These are phyloP conservation scores for Clinocottus analis DNA, from an alignment of 2,113 vertebrate genomes.

Conservation along the genomic window DNA sequence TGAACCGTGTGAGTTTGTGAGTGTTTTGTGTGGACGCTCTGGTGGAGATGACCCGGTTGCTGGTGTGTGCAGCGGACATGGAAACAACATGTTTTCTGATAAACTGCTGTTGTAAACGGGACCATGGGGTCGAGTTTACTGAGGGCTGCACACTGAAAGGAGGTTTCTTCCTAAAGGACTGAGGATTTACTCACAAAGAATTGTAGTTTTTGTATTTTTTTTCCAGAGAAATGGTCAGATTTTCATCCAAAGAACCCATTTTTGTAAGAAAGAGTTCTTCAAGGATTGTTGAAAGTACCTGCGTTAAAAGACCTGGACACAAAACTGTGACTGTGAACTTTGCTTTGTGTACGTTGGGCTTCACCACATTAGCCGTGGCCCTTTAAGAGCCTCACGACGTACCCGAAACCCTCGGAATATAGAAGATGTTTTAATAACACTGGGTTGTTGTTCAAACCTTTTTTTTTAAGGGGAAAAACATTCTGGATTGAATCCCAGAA, in stretches of 20 bases:
- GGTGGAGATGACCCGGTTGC: conserved; percentile 35
- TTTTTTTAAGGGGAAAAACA: background rate
- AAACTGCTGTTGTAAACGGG: conserved; percentile 25
- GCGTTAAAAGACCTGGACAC: background rate
- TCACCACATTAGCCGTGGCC: background rate
- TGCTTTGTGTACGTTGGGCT: background rate
- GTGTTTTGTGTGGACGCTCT: conserved; percentile 16
- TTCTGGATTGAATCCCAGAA: background rate
- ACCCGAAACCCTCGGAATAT: background rate
- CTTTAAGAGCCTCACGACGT: background rate
- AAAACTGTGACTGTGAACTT: background rate
- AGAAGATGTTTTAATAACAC: background rate
- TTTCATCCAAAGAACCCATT: background rate
- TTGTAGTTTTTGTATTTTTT: too few relatives aligned
- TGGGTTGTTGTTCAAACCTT: background rate
- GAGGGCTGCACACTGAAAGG: background rate
- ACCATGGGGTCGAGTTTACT: background rate
- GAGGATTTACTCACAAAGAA: background rate
- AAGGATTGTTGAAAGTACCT: background rate
- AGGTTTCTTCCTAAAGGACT: background rate
- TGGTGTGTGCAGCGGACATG: background rate
- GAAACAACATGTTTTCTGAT: conserved; percentile 19
- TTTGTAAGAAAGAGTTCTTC: background rate
- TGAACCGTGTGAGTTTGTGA: conserved; percentile 20
- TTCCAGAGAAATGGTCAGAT: background rate